Percentiles rank a stretch among this genome's conserved stretches.
phyloP scores from a whole-genome alignment of 2,113 vertebrate species.

The Tiliqua scincoides region DNA sequence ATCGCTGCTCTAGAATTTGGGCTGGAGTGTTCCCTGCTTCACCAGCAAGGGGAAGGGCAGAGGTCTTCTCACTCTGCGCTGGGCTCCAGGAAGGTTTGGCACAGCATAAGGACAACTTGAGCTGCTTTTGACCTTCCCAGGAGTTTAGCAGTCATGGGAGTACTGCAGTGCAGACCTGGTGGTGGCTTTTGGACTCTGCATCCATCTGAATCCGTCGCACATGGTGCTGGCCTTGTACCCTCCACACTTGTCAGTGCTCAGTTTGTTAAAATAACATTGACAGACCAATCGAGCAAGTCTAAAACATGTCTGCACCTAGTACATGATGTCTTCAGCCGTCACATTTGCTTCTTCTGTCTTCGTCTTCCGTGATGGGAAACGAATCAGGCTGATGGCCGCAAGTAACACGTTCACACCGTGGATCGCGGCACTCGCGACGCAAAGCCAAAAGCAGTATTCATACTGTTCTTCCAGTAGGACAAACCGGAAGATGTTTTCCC shows the following conservation, averaged over 20 bases:
- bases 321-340: constrained; percentile 90
- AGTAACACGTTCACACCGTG: constrained; percentile 86
- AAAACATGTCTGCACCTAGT: constrained; percentile 67
- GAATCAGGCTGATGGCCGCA: constrained; percentile 86
- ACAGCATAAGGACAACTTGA: neutral
- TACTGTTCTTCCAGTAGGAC: constrained; percentile 86
- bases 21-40: neutral
- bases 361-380: constrained; percentile 87
- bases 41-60: neutral
- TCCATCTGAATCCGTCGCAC: neutral
- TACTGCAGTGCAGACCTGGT: neutral
- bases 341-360: constrained; percentile 91
- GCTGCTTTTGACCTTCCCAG: neutral
- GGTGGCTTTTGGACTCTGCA: neutral
- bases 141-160: neutral
- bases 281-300: neutral
- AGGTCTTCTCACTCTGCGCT: neutral
- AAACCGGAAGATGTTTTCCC: constrained; percentile 85
- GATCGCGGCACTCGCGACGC: constrained; percentile 85
- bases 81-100: neutral
- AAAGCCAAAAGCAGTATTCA: constrained; percentile 92
- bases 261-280: neutral
- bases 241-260: neutral
- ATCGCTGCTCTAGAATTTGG: neutral
- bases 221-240: too few relatives aligned